Percentiles rank a stretch among this genome's conserved stretches.
phyloP scores from a whole-genome alignment of 2,797 vertebrate species.

The Amniataba percoides region DNA sequence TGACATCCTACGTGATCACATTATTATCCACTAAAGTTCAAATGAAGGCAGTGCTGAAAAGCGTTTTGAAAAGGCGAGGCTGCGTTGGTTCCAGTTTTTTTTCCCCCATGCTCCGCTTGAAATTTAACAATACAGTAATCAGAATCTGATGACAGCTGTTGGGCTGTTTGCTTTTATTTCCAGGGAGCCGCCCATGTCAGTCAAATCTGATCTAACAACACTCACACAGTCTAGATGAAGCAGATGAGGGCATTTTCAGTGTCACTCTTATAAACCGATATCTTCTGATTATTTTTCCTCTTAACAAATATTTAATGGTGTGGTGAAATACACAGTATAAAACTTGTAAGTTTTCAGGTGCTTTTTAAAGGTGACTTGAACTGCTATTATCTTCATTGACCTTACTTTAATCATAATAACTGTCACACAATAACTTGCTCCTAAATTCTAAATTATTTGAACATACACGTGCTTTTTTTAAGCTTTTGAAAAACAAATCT shows the following conservation, averaged over 20 bases:
- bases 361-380: neutral
- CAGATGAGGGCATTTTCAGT: neutral
- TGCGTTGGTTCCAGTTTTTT: neutral
- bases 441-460: neutral
- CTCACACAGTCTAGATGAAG: neutral
- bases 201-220: constrained; percentile 20
- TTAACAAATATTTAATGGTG: neutral
- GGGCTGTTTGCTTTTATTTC: neutral
- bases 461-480: neutral
- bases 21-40: neutral
- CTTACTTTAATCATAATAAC: neutral
- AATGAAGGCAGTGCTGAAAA: neutral
- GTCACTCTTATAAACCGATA: too few species aligned
- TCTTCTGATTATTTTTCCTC: too few species aligned
- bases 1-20: neutral
- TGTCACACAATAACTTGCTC: neutral
- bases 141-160: constrained; percentile 29
- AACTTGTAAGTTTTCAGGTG: neutral
- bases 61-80: neutral
- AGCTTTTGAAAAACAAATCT: neutral
- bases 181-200: neutral
- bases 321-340: neutral
- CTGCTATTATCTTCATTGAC: neutral
- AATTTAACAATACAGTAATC: constrained; percentile 25
- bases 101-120: neutral